These are phyloP conservation scores for Myrmecobius fasciatus DNA, from an alignment of 2,113 vertebrate genomes.

Conservation along the genomic window DNA sequence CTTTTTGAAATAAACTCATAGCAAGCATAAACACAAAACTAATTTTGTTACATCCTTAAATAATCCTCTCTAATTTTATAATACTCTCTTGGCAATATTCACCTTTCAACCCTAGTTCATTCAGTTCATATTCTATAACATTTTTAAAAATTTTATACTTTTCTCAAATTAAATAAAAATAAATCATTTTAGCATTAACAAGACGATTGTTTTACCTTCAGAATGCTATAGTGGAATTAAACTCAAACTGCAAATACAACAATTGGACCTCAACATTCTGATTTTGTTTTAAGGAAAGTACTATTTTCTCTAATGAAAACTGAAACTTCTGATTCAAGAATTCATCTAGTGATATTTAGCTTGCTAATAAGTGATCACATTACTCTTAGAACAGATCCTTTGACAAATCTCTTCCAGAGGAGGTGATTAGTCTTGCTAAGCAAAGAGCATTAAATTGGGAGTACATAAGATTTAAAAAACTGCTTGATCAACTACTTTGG, in stretches of 20 bases:
- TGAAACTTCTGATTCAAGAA: neutral
- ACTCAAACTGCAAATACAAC: neutral
- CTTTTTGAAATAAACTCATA: neutral
- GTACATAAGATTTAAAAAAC: neutral
- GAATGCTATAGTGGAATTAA: neutral
- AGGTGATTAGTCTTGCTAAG: neutral
- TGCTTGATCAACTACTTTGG: neutral
- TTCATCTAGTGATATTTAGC: neutral
- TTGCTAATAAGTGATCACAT: neutral
- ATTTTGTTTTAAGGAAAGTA: neutral
- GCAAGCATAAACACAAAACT: neutral
- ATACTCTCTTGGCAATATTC: neutral
- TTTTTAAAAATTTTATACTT: neutral
- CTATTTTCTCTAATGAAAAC: neutral
- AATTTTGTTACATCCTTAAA: neutral
- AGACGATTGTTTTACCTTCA: neutral
- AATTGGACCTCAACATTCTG: neutral
- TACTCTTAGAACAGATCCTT: neutral
- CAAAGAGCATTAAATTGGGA: neutral
- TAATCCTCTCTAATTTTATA: neutral
- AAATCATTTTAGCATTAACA: neutral
- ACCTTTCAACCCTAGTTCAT: neutral
- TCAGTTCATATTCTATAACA: neutral
- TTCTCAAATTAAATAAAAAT: neutral
- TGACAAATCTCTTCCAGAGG: neutral